Percentiles rank a stretch among this genome's conserved stretches.
These are phyloP conservation scores for Heptranchias perlo DNA, from an alignment of 2,113 vertebrate species.

Conservation along the genomic window DNA sequence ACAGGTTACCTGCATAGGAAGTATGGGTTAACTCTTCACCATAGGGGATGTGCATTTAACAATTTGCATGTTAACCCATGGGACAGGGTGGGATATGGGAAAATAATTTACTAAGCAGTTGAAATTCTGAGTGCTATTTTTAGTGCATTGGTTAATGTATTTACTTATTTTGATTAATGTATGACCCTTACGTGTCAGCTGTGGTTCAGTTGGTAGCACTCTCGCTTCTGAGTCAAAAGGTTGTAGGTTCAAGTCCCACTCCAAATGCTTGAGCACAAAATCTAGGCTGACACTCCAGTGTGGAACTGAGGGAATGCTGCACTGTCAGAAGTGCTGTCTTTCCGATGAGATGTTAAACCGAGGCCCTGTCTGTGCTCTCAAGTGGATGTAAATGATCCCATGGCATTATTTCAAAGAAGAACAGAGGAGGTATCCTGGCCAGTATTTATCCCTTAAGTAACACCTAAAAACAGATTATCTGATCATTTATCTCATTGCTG, in stretches of 20 bases:
- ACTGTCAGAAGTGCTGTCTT: background rate
- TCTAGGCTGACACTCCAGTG: background rate
- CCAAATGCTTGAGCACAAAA: background rate
- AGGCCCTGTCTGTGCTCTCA: background rate
- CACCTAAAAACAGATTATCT: background rate
- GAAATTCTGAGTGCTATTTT: background rate
- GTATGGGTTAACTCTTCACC: background rate
- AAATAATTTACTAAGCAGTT: background rate
- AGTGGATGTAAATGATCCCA: background rate
- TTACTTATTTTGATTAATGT: background rate
- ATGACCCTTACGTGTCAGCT: background rate
- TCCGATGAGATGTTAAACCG: background rate
- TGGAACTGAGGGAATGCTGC: background rate
- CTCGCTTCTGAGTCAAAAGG: background rate
- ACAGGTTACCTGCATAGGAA: background rate
- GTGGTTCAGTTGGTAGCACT: background rate
- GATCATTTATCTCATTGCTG: background rate
- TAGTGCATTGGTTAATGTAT: background rate
- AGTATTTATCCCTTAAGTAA: background rate
- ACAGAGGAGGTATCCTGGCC: background rate
- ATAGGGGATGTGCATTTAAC: too few relatives aligned
- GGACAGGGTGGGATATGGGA: background rate
- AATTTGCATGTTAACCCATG: background rate
- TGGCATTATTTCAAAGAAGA: background rate
- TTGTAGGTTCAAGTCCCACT: background rate